Evolutionary conservation across 2,888 invertebrate genomes (phyloP).

Genomic region (Teleogryllus oceanicus): DNA sequence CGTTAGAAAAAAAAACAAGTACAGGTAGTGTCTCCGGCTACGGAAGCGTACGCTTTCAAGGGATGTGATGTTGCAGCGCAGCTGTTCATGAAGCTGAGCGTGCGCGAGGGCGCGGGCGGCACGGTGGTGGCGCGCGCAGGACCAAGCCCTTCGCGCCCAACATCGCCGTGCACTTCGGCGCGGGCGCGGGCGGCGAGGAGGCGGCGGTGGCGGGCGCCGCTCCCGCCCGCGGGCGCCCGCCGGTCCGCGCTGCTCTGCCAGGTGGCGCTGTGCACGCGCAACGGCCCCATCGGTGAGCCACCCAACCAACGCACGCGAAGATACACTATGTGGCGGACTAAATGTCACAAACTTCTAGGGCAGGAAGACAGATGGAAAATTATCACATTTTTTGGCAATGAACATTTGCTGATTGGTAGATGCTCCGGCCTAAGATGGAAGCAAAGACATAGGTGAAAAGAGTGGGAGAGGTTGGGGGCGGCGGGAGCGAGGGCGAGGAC

Average conservation of each 20-base stretch:
- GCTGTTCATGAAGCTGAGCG: conserved; percentile 72
- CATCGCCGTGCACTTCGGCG: conserved; percentile 28
- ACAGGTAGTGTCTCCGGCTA: too few species aligned
- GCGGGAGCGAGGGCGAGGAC: too few species aligned
- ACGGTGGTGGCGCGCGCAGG: conserved; percentile 19
- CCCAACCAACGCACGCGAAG: too few species aligned
- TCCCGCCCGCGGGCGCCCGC: conserved; percentile 21
- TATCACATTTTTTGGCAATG: too few species aligned
- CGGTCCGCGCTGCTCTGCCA: conserved; percentile 19
- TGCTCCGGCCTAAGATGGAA: too few species aligned
- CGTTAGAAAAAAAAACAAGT: too few species aligned
- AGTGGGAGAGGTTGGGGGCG: too few species aligned
- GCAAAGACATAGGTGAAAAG: too few species aligned
- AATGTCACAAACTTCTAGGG: too few species aligned
- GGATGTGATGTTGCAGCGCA: conserved; percentile 53
- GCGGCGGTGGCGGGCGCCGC: conserved; percentile 12
- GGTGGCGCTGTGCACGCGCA: conserved; percentile 26
- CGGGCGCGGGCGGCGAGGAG: conserved; percentile 26
- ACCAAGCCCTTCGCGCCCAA: conserved; percentile 27
- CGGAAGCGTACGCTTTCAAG: too few species aligned
- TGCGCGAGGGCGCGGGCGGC: conserved; percentile 60
- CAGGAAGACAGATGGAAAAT: too few species aligned
- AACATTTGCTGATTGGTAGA: too few species aligned
- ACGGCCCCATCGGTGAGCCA: not conserved
- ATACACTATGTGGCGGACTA: not conserved